Evolutionary conservation across 2,888 invertebrate genomes (phyloP).

Genomic region (Desoria tigrina): DNA sequence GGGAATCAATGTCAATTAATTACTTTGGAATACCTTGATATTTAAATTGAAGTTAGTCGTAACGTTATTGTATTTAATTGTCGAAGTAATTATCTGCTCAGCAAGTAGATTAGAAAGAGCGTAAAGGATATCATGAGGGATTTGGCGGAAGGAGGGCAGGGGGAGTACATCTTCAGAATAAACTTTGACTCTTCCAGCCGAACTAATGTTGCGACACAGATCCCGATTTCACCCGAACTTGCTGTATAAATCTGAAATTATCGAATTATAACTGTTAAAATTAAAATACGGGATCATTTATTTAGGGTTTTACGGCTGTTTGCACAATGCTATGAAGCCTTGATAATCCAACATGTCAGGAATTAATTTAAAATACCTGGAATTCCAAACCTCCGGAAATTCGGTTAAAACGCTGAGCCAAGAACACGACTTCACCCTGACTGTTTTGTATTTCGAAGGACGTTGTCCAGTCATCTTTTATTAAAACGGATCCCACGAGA

Average conservation of each 20-base stretch:
- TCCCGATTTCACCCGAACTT: not conserved
- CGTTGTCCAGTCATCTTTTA: constrained; percentile 41
- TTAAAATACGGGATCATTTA: not conserved
- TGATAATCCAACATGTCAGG: too few species aligned
- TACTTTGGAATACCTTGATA: too few species aligned
- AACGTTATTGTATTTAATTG: too few species aligned
- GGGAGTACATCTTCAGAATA: constrained; percentile 38
- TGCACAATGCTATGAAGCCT: too few species aligned
- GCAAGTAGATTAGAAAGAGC: constrained; percentile 38
- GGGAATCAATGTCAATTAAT: too few species aligned
- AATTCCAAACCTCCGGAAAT: constrained; percentile 44
- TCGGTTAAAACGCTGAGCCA: constrained; percentile 40
- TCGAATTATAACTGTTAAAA: too few species aligned
- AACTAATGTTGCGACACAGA: constrained; percentile 36
- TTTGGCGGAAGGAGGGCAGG: constrained; percentile 35
- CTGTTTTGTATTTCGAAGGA: constrained; percentile 38
- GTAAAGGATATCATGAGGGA: constrained; percentile 36
- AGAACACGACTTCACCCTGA: constrained; percentile 35
- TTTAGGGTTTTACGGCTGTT: not conserved
- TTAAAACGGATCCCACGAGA: constrained; percentile 31
- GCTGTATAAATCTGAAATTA: constrained; percentile 10
- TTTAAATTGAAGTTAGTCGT: too few species aligned
- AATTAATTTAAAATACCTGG: constrained; percentile 26
- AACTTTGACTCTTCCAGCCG: constrained; percentile 45
- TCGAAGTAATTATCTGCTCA: constrained; percentile 32